Evolutionary conservation across 1,140 invertebrate genomes (phyloP).

Genomic region (Drosophila repleta): DNA sequence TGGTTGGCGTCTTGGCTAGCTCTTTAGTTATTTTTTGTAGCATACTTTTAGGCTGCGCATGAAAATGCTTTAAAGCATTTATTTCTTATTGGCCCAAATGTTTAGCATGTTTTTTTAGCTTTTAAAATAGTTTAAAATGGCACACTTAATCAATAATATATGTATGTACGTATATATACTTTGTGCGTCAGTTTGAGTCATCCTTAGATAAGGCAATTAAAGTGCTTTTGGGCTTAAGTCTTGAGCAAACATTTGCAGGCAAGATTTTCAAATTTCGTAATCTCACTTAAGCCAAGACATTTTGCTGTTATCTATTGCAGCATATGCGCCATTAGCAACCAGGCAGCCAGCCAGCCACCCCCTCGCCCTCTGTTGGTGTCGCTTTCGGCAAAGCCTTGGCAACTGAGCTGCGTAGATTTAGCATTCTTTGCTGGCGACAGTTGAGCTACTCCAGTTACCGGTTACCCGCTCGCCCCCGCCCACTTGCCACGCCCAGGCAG

Average conservation of each 20-base stretch:
- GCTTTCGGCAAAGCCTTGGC: background rate
- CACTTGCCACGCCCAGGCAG: background rate
- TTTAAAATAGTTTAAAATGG: too few species aligned
- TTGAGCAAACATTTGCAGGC: background rate
- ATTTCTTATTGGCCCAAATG: too few species aligned
- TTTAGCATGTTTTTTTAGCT: too few species aligned
- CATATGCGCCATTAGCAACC: constrained; percentile 12
- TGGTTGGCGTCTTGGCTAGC: constrained; percentile 4
- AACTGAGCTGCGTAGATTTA: constrained; percentile 14
- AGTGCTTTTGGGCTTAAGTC: too few species aligned
- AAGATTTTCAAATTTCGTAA: background rate
- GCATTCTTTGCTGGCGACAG: constrained; percentile 10
- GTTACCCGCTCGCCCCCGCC: background rate
- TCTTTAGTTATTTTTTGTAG: constrained; percentile 1
- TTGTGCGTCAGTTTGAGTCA: background rate
- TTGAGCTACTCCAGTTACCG: background rate
- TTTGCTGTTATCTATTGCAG: background rate
- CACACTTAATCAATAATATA: too few species aligned
- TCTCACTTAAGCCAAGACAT: constrained; percentile 6
- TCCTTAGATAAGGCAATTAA: background rate
- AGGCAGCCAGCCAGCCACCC: background rate
- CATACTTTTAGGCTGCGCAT: constrained; percentile 24
- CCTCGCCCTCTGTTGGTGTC: background rate
- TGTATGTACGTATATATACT: too few species aligned
- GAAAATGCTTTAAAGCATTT: background rate